Conservation (phyloP, 1,140 invertebrate genomes). For the Zaprionus nigranus region DNA sequence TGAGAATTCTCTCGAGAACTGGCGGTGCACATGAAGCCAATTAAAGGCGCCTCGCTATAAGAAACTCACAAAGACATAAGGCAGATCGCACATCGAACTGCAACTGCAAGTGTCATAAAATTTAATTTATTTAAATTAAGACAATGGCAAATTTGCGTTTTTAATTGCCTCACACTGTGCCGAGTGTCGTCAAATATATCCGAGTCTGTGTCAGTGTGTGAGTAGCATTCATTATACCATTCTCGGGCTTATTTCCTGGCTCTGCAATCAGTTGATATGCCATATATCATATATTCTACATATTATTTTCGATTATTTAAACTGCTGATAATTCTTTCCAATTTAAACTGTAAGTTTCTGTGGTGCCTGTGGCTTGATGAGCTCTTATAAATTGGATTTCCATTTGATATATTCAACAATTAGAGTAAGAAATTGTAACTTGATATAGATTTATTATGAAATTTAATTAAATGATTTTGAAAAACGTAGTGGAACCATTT, state of each 20-base stretch:
- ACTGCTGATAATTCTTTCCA: neutral
- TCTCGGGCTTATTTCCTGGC: slow-evolving; percentile 1
- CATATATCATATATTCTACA: neutral
- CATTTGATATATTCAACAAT: no score
- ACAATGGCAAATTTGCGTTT: slow-evolving; percentile 80
- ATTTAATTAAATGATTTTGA: no score
- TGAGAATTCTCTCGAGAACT: slow-evolving; percentile 8
- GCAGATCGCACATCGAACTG: slow-evolving; percentile 32
- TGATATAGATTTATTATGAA: no score
- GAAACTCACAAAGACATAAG: neutral
- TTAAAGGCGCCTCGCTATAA: slow-evolving; percentile 51
- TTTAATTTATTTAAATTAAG: slow-evolving; percentile 83
- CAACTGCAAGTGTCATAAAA: slow-evolving; percentile 78
- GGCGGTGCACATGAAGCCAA: slow-evolving; percentile 77
- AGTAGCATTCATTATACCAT: neutral
- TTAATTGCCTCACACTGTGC: slow-evolving; percentile 64
- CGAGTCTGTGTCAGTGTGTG: neutral
- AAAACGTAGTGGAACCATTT: no score
- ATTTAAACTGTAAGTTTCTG: neutral
- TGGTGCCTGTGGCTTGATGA: no score
- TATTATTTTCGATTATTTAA: neutral
- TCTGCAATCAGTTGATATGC: neutral
- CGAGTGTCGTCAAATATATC: slow-evolving; percentile 3
- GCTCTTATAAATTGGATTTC: no score
- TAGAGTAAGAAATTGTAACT: no score